phyloP scores from a whole-genome alignment of 2,797 vertebrate genomes.

The Antennarius maculatus region DNA sequence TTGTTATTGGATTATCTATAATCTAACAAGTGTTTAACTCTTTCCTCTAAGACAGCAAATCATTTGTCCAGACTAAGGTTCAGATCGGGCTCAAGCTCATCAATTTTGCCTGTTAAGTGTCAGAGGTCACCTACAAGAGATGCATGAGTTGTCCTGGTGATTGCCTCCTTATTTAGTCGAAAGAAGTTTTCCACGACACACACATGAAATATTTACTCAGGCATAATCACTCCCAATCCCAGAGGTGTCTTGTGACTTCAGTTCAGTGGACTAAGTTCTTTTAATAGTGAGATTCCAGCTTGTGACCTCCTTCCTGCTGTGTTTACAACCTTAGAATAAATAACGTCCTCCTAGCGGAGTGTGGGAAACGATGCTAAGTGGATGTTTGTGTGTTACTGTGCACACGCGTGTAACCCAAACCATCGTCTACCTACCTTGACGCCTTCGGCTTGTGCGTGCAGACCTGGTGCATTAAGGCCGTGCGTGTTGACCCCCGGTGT shows the following conservation, averaged over 20 bases:
- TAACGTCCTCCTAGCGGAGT: not conserved
- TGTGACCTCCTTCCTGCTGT: slow-evolving; percentile 7
- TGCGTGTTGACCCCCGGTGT: slow-evolving; percentile 79
- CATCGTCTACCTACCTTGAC: slow-evolving; percentile 83
- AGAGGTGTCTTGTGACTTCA: slow-evolving; percentile 47
- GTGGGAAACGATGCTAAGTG: not conserved
- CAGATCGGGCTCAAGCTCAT: too few species aligned
- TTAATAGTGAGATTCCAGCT: slow-evolving; percentile 15
- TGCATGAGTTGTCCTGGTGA: too few species aligned
- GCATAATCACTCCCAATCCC: slow-evolving; percentile 38
- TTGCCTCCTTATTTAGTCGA: too few species aligned
- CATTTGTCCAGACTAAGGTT: too few species aligned
- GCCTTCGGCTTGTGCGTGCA: slow-evolving; percentile 91
- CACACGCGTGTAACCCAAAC: not conserved
- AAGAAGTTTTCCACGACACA: not conserved
- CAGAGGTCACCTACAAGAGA: too few species aligned
- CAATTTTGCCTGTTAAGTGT: too few species aligned
- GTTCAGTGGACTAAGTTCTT: slow-evolving; percentile 25
- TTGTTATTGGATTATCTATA: too few species aligned
- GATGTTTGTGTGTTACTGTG: slow-evolving; percentile 1
- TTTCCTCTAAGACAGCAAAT: too few species aligned
- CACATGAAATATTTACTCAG: slow-evolving; percentile 51
- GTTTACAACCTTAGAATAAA: slow-evolving; percentile 22
- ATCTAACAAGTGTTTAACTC: too few species aligned
- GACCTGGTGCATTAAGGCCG: slow-evolving; percentile 85